Evolutionary conservation across 2,113 vertebrate genomes (phyloP), one percentile per base, ranked within the genome.

Genomic region (Crypturellus undulatus): DNA sequence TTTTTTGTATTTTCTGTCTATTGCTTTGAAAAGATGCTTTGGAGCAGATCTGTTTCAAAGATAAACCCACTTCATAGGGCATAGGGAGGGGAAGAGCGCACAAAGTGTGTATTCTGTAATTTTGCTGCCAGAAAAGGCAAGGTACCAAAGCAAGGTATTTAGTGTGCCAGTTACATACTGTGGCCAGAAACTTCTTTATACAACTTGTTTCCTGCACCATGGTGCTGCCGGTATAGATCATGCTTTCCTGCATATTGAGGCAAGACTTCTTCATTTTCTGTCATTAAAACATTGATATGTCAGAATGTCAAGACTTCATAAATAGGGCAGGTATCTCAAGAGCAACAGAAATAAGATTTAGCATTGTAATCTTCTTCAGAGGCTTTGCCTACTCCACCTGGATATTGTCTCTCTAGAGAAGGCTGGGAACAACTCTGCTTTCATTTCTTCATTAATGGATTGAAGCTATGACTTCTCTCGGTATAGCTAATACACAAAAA

Each of bases 201-300:
- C 7, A 6, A 9, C n/a, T 81, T 22, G 78, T 73, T 3, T 73
- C 34, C 26, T 73, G 34, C 6, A 7, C 10, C 40, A 3, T 21
- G 0, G 0, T 8, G 10, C 38, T 82, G 54, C 43, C 88, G 30
- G 34, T 42, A 10, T 11, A 10, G 25, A 26, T 52, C 9, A 4
- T 32, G 25, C 20, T 68, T 79, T 40, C 30, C 16, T 72, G 32
- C 14, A 36, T 12, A 56, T 79, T 14, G 11, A 9, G 54, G 18
- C 9, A 6, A 52, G 19, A 51, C 43, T 43, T 69, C 12, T 47
- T 32, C 9, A 19, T 62, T 90, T 67, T 25, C 30, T 26, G 19
- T 68, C 52, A 49, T 64, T 19, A 34, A 65, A 43, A 45, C 20
- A 17, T 20, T 34, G 22, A 36, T 64, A 64, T 52, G 42, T 42